These are phyloP conservation scores for Phymanthus crucifer DNA, from an alignment of 92 coral and sea anemone species.

Conservation along the genomic window DNA sequence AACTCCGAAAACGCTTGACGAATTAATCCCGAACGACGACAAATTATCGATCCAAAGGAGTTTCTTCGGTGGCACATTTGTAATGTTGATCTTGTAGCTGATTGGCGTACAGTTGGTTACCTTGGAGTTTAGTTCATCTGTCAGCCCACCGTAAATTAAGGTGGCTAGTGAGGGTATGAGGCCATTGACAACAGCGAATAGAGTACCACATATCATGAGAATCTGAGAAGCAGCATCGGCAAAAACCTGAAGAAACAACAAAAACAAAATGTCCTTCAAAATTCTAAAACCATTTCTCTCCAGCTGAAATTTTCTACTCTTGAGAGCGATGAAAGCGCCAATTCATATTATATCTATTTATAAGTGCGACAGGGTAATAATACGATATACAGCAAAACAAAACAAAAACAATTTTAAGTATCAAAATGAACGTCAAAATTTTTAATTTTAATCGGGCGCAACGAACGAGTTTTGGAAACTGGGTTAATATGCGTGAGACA, in stretches of 20 bases:
- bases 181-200: slow-evolving; percentile 88
- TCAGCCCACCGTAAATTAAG: slow-evolving; percentile 83
- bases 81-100: slow-evolving; percentile 23
- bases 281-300: no score
- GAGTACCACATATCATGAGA: slow-evolving; percentile 84
- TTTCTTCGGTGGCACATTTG: slow-evolving; percentile 20
- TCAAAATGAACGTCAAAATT: no score
- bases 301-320: no score
- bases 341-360: no score
- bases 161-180: slow-evolving; percentile 85
- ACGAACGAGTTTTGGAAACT: no score
- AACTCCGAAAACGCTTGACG: slow-evolving; percentile 23
- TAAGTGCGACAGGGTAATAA: no score
- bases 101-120: slow-evolving; percentile 29
- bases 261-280: no score
- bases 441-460: no score
- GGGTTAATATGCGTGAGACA: no score
- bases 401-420: no score
- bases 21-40: slow-evolving; percentile 14
- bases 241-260: slow-evolving; percentile 44
- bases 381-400: no score
- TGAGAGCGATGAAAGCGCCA: no score
- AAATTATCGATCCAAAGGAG: slow-evolving; percentile 25
- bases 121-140: slow-evolving; percentile 67
- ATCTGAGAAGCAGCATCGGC: slow-evolving; percentile 64